Percentiles rank a stretch among this genome's conserved stretches.
Evolutionary conservation across 2,113 vertebrate genomes (phyloP).

Genomic region (Perognathus longimembris): DNA sequence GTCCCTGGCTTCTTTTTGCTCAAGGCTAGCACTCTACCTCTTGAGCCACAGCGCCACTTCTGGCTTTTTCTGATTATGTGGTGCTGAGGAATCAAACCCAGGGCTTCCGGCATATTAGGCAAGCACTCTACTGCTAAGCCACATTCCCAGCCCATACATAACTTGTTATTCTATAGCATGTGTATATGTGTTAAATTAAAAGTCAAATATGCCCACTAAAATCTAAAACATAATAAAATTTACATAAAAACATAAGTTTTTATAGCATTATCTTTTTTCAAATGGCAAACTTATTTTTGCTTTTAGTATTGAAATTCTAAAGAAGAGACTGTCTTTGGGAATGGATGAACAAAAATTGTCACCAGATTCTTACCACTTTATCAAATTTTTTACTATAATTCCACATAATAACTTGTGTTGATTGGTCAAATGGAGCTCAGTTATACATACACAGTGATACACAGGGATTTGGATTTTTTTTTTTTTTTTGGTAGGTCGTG

Average conservation of each 20-base stretch:
- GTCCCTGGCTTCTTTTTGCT: too few species aligned
- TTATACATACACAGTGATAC: too few species aligned
- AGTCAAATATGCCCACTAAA: neutral
- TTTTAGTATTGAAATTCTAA: neutral
- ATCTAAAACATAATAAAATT: neutral
- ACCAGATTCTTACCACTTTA: neutral
- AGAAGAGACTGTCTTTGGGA: neutral
- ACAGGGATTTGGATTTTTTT: too few species aligned
- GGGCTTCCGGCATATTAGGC: too few species aligned
- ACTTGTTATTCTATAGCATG: neutral
- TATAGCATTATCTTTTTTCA: neutral
- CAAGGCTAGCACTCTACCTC: too few species aligned
- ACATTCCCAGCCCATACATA: too few species aligned
- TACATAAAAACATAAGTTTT: neutral
- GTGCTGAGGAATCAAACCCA: too few species aligned
- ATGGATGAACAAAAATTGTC: constrained; percentile 1
- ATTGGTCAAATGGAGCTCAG: neutral
- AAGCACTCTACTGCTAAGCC: too few species aligned
- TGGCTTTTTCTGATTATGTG: too few species aligned
- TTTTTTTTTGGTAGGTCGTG: too few species aligned
- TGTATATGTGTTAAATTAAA: neutral
- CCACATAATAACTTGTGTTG: neutral
- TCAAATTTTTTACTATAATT: neutral
- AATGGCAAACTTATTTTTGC: neutral
- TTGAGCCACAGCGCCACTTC: too few species aligned